phyloP scores from a whole-genome alignment of 2,113 vertebrate genomes.

The Taurulus bubalis region DNA sequence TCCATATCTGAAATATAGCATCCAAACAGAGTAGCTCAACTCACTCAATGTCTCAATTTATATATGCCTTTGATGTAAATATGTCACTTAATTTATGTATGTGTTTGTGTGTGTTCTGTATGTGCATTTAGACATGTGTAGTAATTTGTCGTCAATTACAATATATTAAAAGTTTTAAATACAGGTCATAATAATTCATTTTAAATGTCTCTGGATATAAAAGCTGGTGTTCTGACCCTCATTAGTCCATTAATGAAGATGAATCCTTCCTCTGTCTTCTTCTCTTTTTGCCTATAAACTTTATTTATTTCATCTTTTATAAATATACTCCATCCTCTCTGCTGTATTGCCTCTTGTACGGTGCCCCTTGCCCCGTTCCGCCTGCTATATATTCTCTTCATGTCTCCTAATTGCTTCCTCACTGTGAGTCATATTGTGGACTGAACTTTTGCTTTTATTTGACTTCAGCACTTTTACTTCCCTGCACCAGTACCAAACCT shows the following conservation, averaged over 20 bases:
- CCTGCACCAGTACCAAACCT: slow-evolving; percentile 63
- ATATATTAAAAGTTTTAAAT: slow-evolving; percentile 78
- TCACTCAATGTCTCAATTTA: slow-evolving; percentile 56
- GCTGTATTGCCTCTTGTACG: slow-evolving; percentile 46
- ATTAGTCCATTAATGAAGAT: slow-evolving; percentile 79
- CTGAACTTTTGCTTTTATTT: slow-evolving; percentile 72
- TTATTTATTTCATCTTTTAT: slow-evolving; percentile 47
- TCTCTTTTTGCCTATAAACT: slow-evolving; percentile 38
- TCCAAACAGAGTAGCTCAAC: slow-evolving; percentile 76
- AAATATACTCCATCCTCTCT: slow-evolving; percentile 60
- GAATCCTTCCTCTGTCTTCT: slow-evolving; percentile 44
- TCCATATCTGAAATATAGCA: slow-evolving; percentile 83
- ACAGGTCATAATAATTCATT: slow-evolving; percentile 75
- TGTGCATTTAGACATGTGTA: slow-evolving; percentile 66
- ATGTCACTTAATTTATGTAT: slow-evolving; percentile 41
- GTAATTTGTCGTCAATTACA: slow-evolving; percentile 66
- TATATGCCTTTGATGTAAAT: slow-evolving; percentile 62
- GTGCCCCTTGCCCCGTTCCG: slow-evolving; percentile 37
- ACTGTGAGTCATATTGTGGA: slow-evolving; percentile 63
- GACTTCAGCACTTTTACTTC: slow-evolving; percentile 71
- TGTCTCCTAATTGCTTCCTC: slow-evolving; percentile 68
- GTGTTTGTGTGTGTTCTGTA: slow-evolving; percentile 44
- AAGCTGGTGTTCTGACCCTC: slow-evolving; percentile 85
- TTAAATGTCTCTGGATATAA: slow-evolving; percentile 79
- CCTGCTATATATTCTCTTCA: slow-evolving; percentile 65